phyloP scores from a whole-genome alignment of 2,113 vertebrate species.

The Plotosus lineatus region DNA sequence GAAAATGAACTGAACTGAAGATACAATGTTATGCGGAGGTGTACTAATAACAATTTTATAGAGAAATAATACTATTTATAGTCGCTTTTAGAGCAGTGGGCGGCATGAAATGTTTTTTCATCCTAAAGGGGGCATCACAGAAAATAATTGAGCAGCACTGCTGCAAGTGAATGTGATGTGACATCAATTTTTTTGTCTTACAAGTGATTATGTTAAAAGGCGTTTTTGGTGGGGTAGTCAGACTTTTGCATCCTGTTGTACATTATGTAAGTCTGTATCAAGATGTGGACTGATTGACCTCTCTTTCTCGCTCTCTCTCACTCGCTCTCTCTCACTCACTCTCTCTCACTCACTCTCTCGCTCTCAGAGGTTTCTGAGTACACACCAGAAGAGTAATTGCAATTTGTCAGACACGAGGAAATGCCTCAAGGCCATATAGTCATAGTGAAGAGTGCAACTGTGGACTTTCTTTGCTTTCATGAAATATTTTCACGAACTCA shows the following conservation, averaged over 20 bases:
- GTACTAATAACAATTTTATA: too few species aligned
- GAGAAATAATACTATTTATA: too few species aligned
- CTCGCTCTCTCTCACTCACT: background rate
- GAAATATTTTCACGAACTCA: conserved; percentile 11
- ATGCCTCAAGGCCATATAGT: conserved; percentile 38
- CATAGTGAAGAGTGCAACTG: conserved; percentile 9
- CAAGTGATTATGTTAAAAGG: background rate
- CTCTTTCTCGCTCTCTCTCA: background rate
- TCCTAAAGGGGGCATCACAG: too few species aligned
- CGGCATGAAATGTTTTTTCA: too few species aligned
- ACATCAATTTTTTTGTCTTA: background rate
- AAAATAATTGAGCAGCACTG: too few species aligned
- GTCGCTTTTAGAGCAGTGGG: too few species aligned
- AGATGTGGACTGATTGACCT: conserved; percentile 29
- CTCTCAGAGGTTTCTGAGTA: conserved; percentile 17
- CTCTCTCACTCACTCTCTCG: background rate
- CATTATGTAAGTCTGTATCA: conserved; percentile 17
- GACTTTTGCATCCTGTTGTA: conserved; percentile 28
- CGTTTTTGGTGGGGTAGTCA: background rate
- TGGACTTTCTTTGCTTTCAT: conserved; percentile 21
- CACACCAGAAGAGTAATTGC: conserved; percentile 37
- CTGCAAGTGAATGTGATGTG: background rate
- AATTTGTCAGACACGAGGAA: conserved; percentile 51
- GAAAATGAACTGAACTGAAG: too few species aligned
- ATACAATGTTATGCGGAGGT: too few species aligned